These are phyloP conservation scores for Ophioninae sp. DNA, from an alignment of 2,888 invertebrate species.

Conservation along the genomic window DNA sequence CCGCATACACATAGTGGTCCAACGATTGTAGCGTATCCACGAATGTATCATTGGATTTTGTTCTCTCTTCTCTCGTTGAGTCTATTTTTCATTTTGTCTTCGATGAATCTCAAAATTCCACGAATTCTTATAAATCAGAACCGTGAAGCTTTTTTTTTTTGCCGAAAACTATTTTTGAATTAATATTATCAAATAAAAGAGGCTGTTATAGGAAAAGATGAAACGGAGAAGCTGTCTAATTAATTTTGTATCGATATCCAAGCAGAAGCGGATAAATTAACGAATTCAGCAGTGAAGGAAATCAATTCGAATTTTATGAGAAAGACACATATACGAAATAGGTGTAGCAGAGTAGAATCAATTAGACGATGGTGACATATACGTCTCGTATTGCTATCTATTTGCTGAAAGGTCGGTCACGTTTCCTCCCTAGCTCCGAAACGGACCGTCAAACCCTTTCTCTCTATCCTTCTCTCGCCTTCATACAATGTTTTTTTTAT, in stretches of 20 bases:
- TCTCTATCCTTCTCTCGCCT: neutral
- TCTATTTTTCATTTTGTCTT: too few relatives aligned
- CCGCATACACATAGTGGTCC: too few relatives aligned
- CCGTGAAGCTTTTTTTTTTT: too few relatives aligned
- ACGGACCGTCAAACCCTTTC: neutral
- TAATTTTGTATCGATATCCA: too few relatives aligned
- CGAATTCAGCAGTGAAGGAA: slow-evolving; percentile 7
- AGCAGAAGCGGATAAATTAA: too few relatives aligned
- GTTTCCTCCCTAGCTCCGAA: neutral
- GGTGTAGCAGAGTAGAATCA: slow-evolving; percentile 51
- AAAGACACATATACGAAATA: slow-evolving; percentile 40
- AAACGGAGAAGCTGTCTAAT: too few relatives aligned
- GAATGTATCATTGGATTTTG: too few relatives aligned
- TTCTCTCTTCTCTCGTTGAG: too few relatives aligned
- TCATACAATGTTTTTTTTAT: neutral
- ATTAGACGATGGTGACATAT: slow-evolving; percentile 42
- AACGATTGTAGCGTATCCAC: too few relatives aligned
- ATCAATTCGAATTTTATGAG: slow-evolving; percentile 55
- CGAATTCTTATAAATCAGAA: neutral
- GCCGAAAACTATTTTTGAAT: too few relatives aligned
- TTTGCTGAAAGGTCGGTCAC: slow-evolving; percentile 1
- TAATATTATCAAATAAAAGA: too few relatives aligned
- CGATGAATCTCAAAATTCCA: neutral
- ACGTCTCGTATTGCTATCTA: slow-evolving; percentile 6
- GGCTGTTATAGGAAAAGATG: too few relatives aligned